A percentile compares a stretch with the other conserved stretches of the same genome.
Conservation (phyloP, 2,888 invertebrate species). For the Plebejus argus region DNA sequence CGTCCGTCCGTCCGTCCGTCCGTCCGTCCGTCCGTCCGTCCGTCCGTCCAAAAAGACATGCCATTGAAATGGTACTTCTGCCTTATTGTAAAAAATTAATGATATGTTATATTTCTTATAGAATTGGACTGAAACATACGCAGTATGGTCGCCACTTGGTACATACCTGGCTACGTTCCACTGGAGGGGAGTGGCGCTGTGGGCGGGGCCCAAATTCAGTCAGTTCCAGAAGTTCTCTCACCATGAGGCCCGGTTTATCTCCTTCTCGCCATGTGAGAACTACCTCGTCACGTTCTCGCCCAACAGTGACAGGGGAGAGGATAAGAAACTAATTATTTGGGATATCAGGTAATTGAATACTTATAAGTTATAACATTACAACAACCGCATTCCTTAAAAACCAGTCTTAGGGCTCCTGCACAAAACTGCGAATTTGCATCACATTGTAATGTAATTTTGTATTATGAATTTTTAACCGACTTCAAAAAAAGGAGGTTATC, state of each 20-base stretch:
- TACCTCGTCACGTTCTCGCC: constrained; percentile 97
- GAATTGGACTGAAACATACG: constrained; percentile 98
- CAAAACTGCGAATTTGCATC: too few species aligned
- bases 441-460: too few species aligned
- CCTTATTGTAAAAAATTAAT: too few species aligned
- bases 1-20: too few species aligned
- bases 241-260: constrained; percentile 94
- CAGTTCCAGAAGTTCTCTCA: constrained; percentile 96
- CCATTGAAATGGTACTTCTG: too few species aligned
- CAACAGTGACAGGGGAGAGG: constrained; percentile 85
- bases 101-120: constrained; percentile 52
- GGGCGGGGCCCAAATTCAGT: constrained; percentile 97
- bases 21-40: too few species aligned
- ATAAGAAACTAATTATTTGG: constrained; percentile 96
- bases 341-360: constrained; percentile 86
- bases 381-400: too few species aligned
- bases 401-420: too few species aligned
- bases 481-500: too few species aligned
- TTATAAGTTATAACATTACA: too few species aligned
- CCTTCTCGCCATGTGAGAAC: constrained; percentile 98
- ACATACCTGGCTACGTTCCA: constrained; percentile 98
- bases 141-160: constrained; percentile 98
- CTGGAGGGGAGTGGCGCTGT: constrained; percentile 95
- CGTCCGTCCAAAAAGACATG: too few species aligned
- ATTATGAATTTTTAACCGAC: too few species aligned